Conservation (phyloP, 2,888 invertebrate genomes). For the Dryomyza anilis region DNA sequence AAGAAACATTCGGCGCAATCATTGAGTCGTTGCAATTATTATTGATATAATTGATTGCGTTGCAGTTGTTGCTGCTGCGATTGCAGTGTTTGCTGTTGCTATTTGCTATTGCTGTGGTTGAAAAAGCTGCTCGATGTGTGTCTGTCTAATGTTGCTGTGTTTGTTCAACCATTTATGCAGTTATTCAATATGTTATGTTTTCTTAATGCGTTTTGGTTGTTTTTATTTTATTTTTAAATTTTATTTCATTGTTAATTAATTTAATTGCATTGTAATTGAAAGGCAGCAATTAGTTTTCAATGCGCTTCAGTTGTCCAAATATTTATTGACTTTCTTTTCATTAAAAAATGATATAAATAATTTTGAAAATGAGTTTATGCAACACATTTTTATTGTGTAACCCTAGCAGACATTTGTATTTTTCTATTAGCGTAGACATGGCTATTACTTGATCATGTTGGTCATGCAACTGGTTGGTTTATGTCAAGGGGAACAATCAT, state of each 20-base stretch:
- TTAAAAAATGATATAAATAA: too few relatives aligned
- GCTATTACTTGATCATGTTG: too few relatives aligned
- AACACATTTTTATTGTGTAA: too few relatives aligned
- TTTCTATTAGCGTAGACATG: too few relatives aligned
- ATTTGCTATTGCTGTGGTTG: background rate
- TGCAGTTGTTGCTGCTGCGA: background rate
- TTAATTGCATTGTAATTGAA: background rate
- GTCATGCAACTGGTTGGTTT: too few relatives aligned
- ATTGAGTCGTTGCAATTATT: slow-evolving; percentile 14
- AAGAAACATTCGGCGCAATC: background rate
- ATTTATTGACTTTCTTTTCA: too few relatives aligned
- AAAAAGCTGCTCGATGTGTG: background rate
- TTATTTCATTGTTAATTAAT: too few relatives aligned
- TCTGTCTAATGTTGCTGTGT: background rate
- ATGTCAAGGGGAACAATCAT: too few relatives aligned
- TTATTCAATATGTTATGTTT: background rate
- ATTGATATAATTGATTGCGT: slow-evolving; percentile 19
- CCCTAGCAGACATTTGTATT: too few relatives aligned
- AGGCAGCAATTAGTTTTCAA: too few relatives aligned
- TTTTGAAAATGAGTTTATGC: too few relatives aligned
- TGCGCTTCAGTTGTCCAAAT: too few relatives aligned
- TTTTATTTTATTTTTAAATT: background rate
- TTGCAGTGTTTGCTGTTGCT: background rate
- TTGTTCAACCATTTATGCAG: background rate
- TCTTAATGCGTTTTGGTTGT: background rate